phyloP scores from a whole-genome alignment of 2,888 invertebrate genomes.

The Metellina segmentata region DNA sequence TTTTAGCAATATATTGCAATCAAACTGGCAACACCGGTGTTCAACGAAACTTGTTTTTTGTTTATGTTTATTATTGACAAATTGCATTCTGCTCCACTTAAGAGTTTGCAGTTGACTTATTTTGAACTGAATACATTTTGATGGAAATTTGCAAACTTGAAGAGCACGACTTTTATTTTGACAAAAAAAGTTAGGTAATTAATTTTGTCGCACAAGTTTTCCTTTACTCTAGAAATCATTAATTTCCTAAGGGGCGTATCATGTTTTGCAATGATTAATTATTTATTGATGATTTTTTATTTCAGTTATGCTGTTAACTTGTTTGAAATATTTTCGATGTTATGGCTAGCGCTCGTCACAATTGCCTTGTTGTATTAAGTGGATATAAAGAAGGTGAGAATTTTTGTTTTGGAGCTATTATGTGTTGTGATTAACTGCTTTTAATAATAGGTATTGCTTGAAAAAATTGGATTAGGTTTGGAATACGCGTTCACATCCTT shows the following conservation, averaged over 20 bases:
- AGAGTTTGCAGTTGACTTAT: too few relatives aligned
- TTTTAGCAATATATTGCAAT: not conserved
- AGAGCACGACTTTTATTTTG: not conserved
- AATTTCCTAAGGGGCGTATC: slow-evolving; percentile 37
- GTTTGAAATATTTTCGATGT: not conserved
- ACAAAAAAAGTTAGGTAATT: not conserved
- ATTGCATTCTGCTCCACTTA: not conserved
- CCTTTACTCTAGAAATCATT: not conserved
- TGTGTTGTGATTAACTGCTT: not conserved
- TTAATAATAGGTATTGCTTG: not conserved
- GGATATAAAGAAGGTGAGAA: slow-evolving; percentile 76
- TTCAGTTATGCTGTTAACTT: slow-evolving; percentile 10
- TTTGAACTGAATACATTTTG: too few relatives aligned
- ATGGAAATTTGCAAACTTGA: not conserved
- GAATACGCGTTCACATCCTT: too few relatives aligned
- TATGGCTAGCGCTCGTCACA: slow-evolving; percentile 75
- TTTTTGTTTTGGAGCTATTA: too few relatives aligned
- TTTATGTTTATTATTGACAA: slow-evolving; percentile 6
- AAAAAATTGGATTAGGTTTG: not conserved
- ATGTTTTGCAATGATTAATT: not conserved
- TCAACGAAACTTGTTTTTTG: not conserved
- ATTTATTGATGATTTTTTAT: not conserved
- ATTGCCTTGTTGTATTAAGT: slow-evolving; percentile 76
- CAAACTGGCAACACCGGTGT: slow-evolving; percentile 47
- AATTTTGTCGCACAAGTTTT: not conserved